phyloP scores from a whole-genome alignment of 2,113 vertebrate genomes.

The Glaucidium brasilianum region DNA sequence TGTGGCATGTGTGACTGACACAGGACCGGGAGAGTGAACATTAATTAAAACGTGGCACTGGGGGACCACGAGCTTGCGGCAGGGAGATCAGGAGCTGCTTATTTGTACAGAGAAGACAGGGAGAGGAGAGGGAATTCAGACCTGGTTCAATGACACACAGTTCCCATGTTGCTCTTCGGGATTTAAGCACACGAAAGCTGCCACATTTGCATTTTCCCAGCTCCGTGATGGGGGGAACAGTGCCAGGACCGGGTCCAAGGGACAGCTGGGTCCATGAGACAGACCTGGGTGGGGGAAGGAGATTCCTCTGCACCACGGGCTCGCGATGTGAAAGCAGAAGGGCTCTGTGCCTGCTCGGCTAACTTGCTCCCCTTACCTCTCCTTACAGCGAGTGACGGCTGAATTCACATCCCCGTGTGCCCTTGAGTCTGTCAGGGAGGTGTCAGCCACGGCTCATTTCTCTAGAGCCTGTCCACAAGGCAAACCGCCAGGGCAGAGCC shows the following conservation, averaged over 20 bases:
- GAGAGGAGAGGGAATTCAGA: background rate
- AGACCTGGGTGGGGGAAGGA: background rate
- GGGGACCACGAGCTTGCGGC: background rate
- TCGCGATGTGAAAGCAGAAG: background rate
- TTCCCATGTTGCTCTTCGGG: rapidly evolving
- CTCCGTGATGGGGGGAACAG: background rate
- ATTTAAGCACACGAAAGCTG: background rate
- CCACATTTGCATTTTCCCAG: background rate
- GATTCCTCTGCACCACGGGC: background rate
- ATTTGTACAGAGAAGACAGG: background rate
- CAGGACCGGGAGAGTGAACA: background rate
- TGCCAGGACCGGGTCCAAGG: background rate
- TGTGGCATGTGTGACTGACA: background rate
- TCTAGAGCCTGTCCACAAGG: background rate
- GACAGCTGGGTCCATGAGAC: background rate
- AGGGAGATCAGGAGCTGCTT: background rate
- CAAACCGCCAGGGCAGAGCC: background rate
- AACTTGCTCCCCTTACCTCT: background rate
- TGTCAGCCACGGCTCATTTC: background rate
- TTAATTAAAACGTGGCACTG: background rate
- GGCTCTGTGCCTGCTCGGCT: background rate
- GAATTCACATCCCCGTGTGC: background rate
- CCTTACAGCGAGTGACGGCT: background rate
- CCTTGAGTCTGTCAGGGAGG: background rate
- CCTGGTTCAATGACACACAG: background rate